Evolutionary conservation across 2,113 vertebrate genomes (phyloP).

Genomic region (Nycticryphes semicollaris): DNA sequence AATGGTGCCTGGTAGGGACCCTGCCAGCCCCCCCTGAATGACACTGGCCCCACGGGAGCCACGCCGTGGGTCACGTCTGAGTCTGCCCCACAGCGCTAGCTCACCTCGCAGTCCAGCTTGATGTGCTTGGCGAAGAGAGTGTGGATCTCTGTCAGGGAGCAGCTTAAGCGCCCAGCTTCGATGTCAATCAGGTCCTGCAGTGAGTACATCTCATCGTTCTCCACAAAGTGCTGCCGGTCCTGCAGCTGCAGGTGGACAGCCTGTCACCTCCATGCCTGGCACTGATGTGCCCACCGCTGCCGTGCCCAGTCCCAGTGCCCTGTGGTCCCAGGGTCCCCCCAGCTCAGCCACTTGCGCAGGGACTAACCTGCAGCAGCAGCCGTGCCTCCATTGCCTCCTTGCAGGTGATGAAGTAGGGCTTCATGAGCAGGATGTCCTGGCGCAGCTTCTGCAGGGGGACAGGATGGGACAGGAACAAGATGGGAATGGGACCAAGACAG

Average conservation of each 20-base stretch:
- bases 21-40: rapidly evolving
- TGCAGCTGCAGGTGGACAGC: slow-evolving; percentile 82
- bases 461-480: too few species aligned
- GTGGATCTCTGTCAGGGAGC: slow-evolving; percentile 94
- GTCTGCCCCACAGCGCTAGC: background rate
- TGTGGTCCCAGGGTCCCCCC: rapidly evolving
- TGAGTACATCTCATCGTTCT: slow-evolving; percentile 98
- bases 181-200: slow-evolving; percentile 95
- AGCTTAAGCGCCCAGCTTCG: slow-evolving; percentile 87
- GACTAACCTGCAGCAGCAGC: slow-evolving; percentile 88
- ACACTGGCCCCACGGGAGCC: rapidly evolving
- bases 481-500: background rate
- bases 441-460: slow-evolving; percentile 87
- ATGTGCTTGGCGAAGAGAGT: slow-evolving; percentile 98
- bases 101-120: slow-evolving; percentile 97
- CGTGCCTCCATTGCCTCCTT: slow-evolving; percentile 96
- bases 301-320: rapidly evolving
- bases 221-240: slow-evolving; percentile 97
- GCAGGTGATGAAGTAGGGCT: slow-evolving; percentile 97
- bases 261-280: rapidly evolving
- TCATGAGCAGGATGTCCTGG: slow-evolving; percentile 97
- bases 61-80: rapidly evolving
- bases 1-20: rapidly evolving
- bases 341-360: rapidly evolving
- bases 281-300: background rate